Evolutionary conservation across 2,888 invertebrate species (phyloP), one percentile per base, ranked within the genome.

Genomic region (Tipula confusa): DNA sequence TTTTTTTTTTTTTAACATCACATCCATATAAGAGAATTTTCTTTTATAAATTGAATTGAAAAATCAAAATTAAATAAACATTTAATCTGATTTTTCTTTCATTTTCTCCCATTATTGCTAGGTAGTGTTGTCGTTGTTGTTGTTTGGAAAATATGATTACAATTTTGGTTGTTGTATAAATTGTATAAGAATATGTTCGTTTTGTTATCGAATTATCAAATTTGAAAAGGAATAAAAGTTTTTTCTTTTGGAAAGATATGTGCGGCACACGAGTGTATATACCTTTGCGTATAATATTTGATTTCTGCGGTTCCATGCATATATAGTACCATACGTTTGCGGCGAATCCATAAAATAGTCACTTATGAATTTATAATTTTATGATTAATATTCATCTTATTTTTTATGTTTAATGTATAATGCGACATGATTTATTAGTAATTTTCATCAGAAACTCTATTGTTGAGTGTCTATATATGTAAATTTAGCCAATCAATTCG

Each of bases 361-460:
- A 64, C 64, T 64, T 64, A 64, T 64, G 24, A 64, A 64, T 64
- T 64, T 24, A 11, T 64, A 64, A 64, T 64, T 64, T 64, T 24
- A 64, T 64, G 64, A 64, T 64, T 24, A 24, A 64, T 64, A 64
- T 64, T 24, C 24, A 11, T 64, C 11, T 64, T n/a, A n/a, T n/a
- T 15, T 43, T 36, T 15, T 43, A 43, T 43, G 43, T 43, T 11
- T 9, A 36, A 9, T 2, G 9, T 36, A 9, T 36, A 36, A 18
- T 36, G 9, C 64, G 64, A 43, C 4, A 64, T 80, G 80, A 80
- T 80, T 80, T 80, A 80, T 80, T 80, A 29, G 80, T 80, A n/a
- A 31, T 80, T 64, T 80, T 80, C 80, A 80, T 80, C 80, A 80
- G 80, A 80, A 15, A 80, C 29, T 80, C 80, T 80, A 80, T 80